Evolutionary conservation across 1,140 invertebrate genomes (phyloP).

Genomic region (Triops cancriformis): DNA sequence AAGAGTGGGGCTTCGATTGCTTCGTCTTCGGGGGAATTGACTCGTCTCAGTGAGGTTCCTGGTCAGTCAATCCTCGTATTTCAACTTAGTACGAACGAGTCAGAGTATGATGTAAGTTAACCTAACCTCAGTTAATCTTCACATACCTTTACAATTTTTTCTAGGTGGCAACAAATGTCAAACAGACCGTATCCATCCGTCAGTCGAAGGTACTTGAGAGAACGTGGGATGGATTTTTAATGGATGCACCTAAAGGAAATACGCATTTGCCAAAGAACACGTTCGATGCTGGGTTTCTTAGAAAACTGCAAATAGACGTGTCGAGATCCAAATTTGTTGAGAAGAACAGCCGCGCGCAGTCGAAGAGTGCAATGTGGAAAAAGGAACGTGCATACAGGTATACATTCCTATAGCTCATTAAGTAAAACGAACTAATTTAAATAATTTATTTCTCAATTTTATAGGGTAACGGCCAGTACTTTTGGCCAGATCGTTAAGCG

Average conservation of each 20-base stretch:
- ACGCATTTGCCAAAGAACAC: background rate
- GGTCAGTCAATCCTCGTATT: background rate
- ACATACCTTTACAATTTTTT: background rate
- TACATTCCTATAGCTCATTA: background rate
- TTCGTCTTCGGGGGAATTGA: background rate
- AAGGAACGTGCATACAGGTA: background rate
- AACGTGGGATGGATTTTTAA: conserved; percentile 15
- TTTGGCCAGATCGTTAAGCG: conserved; percentile 17
- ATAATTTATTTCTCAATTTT: background rate
- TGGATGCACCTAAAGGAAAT: background rate
- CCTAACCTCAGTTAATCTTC: background rate
- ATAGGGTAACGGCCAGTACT: conserved; percentile 16
- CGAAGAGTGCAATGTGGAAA: background rate
- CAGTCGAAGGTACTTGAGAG: background rate
- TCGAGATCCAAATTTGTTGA: background rate
- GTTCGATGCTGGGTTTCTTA: background rate
- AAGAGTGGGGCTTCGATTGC: background rate
- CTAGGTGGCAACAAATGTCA: background rate
- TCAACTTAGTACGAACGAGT: too few relatives aligned
- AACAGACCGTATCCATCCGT: background rate
- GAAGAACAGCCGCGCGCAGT: too few relatives aligned
- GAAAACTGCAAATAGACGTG: background rate
- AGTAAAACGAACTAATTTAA: background rate
- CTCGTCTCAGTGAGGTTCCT: background rate
- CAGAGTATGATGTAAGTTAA: conserved; percentile 20